Percentiles rank a stretch among this genome's conserved stretches.
phyloP scores from a whole-genome alignment of 2,888 invertebrate species.

The Scaptomyza reducta region DNA sequence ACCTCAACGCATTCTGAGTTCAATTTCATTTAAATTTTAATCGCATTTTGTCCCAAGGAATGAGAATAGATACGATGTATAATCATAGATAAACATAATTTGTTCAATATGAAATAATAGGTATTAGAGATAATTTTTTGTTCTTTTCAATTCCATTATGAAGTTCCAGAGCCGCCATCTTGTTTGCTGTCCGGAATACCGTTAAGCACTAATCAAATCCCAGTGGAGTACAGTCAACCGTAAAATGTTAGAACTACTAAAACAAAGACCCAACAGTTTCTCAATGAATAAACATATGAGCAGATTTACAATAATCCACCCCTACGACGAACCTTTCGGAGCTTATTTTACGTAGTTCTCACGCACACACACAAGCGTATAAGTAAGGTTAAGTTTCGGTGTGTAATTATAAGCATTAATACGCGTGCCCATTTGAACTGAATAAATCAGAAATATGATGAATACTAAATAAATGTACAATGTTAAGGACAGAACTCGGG shows the following conservation, averaged over 20 bases:
- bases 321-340: constrained; percentile 16
- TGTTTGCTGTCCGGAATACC: background rate
- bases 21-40: constrained; percentile 50
- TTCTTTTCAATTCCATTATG: background rate
- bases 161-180: background rate
- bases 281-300: constrained; percentile 48
- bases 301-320: constrained; percentile 42
- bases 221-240: constrained; percentile 49
- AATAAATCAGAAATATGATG: constrained; percentile 77
- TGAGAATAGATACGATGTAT: background rate
- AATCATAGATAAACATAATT: background rate
- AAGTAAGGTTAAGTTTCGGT: constrained; percentile 40
- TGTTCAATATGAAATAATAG: background rate
- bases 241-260: constrained; percentile 55
- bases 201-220: constrained; percentile 44
- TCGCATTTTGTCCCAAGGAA: constrained; percentile 6
- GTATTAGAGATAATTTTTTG: background rate
- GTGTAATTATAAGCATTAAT: constrained; percentile 76
- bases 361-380: background rate
- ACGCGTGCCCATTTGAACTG: constrained; percentile 75
- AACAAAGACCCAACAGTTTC: constrained; percentile 42
- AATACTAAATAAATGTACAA: constrained; percentile 70
- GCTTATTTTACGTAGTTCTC: constrained; percentile 26
- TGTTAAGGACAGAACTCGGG: constrained; percentile 23
- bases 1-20: constrained; percentile 21